A percentile compares a stretch with the other conserved stretches of the same genome.
These are phyloP conservation scores for Spea hammondii DNA, from an alignment of 2,797 vertebrate genomes.

Conservation along the genomic window DNA sequence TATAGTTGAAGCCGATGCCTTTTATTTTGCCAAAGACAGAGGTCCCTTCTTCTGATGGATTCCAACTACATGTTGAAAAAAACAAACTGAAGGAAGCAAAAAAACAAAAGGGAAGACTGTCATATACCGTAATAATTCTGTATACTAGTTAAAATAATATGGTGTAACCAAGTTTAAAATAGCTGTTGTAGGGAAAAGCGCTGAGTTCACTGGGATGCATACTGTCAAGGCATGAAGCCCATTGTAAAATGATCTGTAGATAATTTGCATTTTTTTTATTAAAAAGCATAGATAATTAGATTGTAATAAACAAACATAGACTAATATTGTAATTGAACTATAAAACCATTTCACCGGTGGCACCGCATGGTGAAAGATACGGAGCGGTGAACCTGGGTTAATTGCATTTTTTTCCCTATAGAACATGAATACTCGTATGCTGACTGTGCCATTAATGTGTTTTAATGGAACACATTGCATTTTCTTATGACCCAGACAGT, in stretches of 20 bases:
- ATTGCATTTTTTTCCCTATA: slow-evolving; percentile 40
- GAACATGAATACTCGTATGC: slow-evolving; percentile 40
- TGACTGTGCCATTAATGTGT: slow-evolving; percentile 36
- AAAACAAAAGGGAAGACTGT: no score
- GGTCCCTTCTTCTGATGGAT: no score
- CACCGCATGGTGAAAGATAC: slow-evolving; percentile 9
- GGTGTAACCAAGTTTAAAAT: no score
- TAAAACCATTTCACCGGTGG: slow-evolving; percentile 29
- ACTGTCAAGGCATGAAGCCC: slow-evolving; percentile 3
- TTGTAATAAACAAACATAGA: slow-evolving; percentile 48
- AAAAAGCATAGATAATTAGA: slow-evolving; percentile 36
- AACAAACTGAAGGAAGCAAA: no score
- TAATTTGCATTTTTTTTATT: slow-evolving; percentile 24
- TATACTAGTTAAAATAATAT: no score
- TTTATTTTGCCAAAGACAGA: no score
- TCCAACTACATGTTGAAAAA: no score
- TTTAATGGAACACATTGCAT: slow-evolving; percentile 44
- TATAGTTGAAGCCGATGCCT: no score
- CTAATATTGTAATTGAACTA: slow-evolving; percentile 30
- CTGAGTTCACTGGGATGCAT: no score
- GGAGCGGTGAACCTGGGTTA: slow-evolving; percentile 39
- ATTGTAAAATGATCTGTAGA: neutral
- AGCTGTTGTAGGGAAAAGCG: no score
- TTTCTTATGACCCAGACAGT: slow-evolving; percentile 33
- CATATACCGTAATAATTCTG: no score